Evolutionary conservation across 2,888 invertebrate genomes (phyloP).

Genomic region (Xestia rhomboidea): DNA sequence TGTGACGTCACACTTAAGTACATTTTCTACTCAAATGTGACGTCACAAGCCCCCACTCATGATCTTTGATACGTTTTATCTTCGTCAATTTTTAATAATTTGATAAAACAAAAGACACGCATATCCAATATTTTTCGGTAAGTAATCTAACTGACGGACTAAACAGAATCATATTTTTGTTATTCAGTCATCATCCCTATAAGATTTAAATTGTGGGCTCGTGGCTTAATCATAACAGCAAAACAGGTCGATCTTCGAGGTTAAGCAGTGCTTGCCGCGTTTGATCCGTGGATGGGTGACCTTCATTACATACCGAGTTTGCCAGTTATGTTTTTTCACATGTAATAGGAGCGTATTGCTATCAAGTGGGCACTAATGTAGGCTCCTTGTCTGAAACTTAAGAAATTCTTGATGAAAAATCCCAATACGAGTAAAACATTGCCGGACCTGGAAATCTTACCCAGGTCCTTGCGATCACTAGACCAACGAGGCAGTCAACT

Average conservation of each 20-base stretch:
- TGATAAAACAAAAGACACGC: too few species aligned
- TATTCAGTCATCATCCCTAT: too few species aligned
- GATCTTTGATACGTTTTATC: too few species aligned
- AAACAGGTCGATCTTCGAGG: not conserved
- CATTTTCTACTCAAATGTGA: too few species aligned
- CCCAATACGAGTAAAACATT: not conserved
- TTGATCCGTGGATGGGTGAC: not conserved
- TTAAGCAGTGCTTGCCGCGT: not conserved
- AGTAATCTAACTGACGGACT: too few species aligned
- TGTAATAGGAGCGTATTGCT: not conserved
- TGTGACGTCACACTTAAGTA: too few species aligned
- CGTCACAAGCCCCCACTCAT: too few species aligned
- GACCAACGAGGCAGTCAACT: not conserved
- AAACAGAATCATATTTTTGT: too few species aligned
- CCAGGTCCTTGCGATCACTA: not conserved
- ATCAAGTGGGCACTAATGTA: not conserved
- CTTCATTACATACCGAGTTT: not conserved
- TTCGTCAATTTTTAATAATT: too few species aligned
- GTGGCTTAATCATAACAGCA: not conserved
- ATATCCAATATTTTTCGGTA: too few species aligned
- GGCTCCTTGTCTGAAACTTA: not conserved
- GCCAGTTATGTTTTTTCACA: too few species aligned
- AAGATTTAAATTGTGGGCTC: too few species aligned
- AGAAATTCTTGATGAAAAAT: not conserved
- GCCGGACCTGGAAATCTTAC: not conserved